Evolutionary conservation across 2,113 vertebrate genomes (phyloP).

Genomic region (Psittacula cyanocephala): DNA sequence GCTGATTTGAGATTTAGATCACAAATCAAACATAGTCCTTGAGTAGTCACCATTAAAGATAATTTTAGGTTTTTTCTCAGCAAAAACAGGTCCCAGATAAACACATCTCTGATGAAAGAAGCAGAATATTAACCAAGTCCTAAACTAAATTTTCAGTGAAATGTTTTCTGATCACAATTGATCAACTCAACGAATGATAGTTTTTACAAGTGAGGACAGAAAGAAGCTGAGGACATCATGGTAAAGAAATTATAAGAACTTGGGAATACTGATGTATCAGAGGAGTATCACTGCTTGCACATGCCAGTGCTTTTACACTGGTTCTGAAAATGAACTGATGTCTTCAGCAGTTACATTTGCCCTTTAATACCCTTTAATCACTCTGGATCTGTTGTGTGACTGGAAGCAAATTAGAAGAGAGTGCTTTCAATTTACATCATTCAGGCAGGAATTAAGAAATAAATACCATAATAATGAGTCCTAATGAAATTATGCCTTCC

Average conservation of each 20-base stretch:
- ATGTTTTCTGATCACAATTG: background rate
- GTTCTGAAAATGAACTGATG: background rate
- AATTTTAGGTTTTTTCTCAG: background rate
- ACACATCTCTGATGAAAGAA: background rate
- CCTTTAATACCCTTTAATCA: background rate
- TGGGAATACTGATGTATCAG: background rate
- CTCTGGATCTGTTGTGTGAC: background rate
- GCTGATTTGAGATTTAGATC: background rate
- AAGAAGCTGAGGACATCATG: background rate
- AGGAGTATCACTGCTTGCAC: background rate
- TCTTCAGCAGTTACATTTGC: background rate
- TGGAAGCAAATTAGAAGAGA: background rate
- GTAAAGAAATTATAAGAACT: background rate
- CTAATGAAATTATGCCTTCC: background rate
- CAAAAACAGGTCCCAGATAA: background rate
- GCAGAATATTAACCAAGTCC: background rate
- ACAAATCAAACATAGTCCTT: background rate
- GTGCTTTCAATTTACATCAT: background rate
- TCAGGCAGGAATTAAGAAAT: constrained; percentile 16
- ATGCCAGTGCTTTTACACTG: background rate
- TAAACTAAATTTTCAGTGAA: background rate
- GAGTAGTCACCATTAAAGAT: background rate
- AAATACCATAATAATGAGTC: background rate
- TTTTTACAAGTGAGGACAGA: background rate
- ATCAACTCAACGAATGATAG: background rate